Evolutionary conservation across 1,140 invertebrate species (phyloP).

Genomic region (Daktulosphaira vitifoliae): DNA sequence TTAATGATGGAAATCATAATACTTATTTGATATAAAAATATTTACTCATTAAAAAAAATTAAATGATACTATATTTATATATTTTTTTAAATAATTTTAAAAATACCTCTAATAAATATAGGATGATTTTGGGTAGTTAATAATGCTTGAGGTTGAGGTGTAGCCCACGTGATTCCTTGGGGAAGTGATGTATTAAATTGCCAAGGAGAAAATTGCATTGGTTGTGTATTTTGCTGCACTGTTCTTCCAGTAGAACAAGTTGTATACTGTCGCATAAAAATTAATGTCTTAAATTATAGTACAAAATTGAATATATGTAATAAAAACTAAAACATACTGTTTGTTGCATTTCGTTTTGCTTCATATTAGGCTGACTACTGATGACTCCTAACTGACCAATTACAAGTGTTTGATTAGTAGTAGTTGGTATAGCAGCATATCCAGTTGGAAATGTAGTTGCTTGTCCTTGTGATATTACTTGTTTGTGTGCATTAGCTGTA

Average conservation of each 20-base stretch:
- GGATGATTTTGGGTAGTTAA: slow-evolving; percentile 59
- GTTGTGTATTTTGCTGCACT: slow-evolving; percentile 33
- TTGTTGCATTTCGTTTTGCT: slow-evolving; percentile 41
- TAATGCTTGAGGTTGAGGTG: slow-evolving; percentile 53
- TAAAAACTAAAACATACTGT: slow-evolving; percentile 4
- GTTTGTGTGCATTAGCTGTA: slow-evolving; percentile 29
- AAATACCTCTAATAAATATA: slow-evolving; percentile 69
- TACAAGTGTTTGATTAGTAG: slow-evolving; percentile 45
- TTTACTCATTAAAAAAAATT: no score
- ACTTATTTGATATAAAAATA: no score
- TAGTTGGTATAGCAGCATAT: slow-evolving; percentile 49
- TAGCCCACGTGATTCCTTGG: slow-evolving; percentile 54
- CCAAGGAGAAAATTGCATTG: slow-evolving; percentile 52
- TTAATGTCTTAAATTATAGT: neutral
- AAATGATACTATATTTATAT: no score
- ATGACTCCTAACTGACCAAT: slow-evolving; percentile 46
- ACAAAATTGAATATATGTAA: neutral
- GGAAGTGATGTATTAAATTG: slow-evolving; percentile 56
- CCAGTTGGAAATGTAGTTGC: slow-evolving; percentile 52
- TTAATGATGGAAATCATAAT: neutral
- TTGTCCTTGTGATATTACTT: slow-evolving; percentile 30
- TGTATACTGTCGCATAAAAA: slow-evolving; percentile 33
- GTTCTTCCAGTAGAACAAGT: slow-evolving; percentile 23
- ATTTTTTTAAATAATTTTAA: no score
- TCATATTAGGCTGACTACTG: slow-evolving; percentile 44